Conservation (phyloP, 2,113 vertebrate genomes). For the Sminthopsis crassicaudata region DNA sequence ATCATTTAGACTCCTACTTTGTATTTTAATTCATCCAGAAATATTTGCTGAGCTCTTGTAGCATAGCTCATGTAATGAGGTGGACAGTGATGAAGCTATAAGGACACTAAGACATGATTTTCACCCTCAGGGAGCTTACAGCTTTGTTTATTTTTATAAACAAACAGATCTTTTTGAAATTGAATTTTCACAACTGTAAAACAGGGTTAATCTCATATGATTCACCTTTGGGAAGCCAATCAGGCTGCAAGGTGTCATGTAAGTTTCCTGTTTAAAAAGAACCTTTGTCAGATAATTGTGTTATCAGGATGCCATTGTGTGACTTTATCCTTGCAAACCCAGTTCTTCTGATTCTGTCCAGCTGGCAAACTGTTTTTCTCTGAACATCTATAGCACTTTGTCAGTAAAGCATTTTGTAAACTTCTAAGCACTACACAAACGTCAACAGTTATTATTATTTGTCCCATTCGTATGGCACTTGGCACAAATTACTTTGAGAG, state of each 20-base stretch:
- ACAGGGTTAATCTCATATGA: too few species aligned
- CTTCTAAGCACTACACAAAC: neutral
- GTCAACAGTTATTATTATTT: neutral
- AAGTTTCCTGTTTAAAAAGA: too few species aligned
- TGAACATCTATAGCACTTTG: neutral
- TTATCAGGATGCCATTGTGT: neutral
- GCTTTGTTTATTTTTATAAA: neutral
- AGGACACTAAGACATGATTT: neutral
- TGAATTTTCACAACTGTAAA: too few species aligned
- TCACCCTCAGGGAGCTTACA: neutral
- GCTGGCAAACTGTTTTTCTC: neutral
- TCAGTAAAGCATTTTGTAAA: neutral
- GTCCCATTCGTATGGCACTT: neutral
- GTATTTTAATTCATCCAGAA: neutral
- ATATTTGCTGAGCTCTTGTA: neutral
- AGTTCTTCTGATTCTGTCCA: constrained; percentile 18
- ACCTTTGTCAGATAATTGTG: neutral
- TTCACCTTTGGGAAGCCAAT: too few species aligned
- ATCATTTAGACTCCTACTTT: neutral
- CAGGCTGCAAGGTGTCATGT: too few species aligned
- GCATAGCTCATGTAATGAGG: neutral
- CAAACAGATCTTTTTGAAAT: too few species aligned
- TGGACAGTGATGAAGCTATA: neutral
- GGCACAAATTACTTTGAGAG: neutral
- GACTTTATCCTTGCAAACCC: neutral